Conservation (phyloP, 2,888 invertebrate genomes). For the Thereva unica region DNA sequence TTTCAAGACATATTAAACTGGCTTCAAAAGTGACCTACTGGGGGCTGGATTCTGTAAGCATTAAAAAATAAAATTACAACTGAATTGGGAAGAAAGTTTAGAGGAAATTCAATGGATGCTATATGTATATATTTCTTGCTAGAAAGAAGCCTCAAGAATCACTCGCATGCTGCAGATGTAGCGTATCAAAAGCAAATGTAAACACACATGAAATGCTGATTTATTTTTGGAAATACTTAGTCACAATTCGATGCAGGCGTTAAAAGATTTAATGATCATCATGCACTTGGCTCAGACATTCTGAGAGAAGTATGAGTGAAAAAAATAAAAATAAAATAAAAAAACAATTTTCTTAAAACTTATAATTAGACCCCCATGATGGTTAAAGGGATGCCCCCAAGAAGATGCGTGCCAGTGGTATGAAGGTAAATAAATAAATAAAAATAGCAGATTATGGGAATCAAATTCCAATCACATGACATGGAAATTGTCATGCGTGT, state of each 20-base stretch:
- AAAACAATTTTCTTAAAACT: no score
- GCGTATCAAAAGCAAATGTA: conserved; percentile 8
- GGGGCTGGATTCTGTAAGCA: conserved; percentile 29
- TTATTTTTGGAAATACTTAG: conserved; percentile 18
- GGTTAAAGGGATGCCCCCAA: conserved; percentile 14
- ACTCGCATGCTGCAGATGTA: conserved; percentile 24
- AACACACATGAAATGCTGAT: conserved; percentile 24
- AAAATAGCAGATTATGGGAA: no score
- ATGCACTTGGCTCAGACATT: conserved; percentile 13
- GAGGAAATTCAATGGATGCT: conserved; percentile 26
- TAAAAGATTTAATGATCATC: conserved; percentile 10
- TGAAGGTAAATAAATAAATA: not conserved
- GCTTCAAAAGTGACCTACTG: no score
- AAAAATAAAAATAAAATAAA: not conserved
- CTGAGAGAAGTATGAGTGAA: not conserved
- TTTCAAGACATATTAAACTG: no score
- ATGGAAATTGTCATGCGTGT: not conserved
- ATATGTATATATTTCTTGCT: not conserved
- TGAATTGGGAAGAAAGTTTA: conserved; percentile 21
- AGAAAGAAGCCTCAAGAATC: conserved; percentile 10
- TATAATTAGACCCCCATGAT: conserved; percentile 5
- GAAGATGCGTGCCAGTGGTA: conserved; percentile 10
- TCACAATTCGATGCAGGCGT: conserved; percentile 21
- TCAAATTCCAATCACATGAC: not conserved
- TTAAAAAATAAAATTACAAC: conserved; percentile 28